Evolutionary conservation across 2,113 vertebrate species (phyloP), one percentile per base, ranked within the genome.

Genomic region (Nycticryphes semicollaris): DNA sequence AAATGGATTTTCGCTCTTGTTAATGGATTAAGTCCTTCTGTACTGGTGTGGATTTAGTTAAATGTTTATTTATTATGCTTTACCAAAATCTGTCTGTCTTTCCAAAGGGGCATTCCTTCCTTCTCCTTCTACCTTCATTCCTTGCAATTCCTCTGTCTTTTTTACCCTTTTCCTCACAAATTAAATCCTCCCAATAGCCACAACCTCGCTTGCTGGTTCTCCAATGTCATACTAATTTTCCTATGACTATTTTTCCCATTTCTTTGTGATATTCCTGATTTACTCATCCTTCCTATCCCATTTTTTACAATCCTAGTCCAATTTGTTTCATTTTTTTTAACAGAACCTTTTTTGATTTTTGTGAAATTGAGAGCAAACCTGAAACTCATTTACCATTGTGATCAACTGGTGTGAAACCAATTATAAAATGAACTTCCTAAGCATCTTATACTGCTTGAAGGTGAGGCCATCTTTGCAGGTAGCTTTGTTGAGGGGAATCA

Each of bases 91-190:
- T 3, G 0, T 69, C 90, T 96, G 83, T 89, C 93, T 96, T 97
- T 98, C 89, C 97, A 97, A 97, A 97, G 97, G 97, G 93, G 98
- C 97, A 97, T 98, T 97, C 98, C 98, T 98, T 98, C 98, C 99
- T 98, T 99, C 99, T 98, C 98, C 98, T 98, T 98, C 90, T 96
- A 94, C 96, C 97, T 97, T 94, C 92, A 95, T 96, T 97, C 96
- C 97, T 97, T 86, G 73, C 21, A 90, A 96, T 97, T 96, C 97
- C 94, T 96, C 94, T 96, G 87, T 96, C 92, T 94, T 97, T 84
- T 97, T 97, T 97, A 91, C 91, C 96, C 94, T 93, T 97, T 96
- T 97, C 97, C 96, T 97, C 91, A 96, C 69, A 76, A 96, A 94
- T 94, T 92, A 95, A 96, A 96, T 95, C 84, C 53, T 88, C 83